Conservation (phyloP, 2,888 invertebrate species). For the Scrobipalpa atriplicella region DNA sequence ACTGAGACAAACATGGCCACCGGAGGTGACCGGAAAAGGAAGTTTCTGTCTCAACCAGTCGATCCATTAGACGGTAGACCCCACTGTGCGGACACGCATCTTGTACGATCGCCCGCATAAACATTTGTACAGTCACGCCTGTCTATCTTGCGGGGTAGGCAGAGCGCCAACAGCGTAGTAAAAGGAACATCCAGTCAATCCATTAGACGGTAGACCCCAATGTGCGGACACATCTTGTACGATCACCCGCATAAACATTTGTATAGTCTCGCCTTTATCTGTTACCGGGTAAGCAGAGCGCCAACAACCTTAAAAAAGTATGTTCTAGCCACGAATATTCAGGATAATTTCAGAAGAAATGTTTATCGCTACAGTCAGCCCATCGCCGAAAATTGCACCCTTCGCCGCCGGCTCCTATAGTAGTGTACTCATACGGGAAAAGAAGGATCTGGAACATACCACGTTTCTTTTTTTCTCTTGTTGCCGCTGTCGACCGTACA, state of each 20-base stretch:
- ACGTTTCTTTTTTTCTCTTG: background rate
- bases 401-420: no score
- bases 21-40: slow-evolving; percentile 16
- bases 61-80: slow-evolving; percentile 6
- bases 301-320: no score
- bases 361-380: no score
- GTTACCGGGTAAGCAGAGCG: no score
- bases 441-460: no score
- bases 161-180: no score
- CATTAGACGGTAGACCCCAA: slow-evolving; percentile 4
- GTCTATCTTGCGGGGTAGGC: no score
- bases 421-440: no score
- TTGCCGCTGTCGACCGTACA: background rate
- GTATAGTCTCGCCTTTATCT: no score
- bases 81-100: background rate
- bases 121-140: background rate
- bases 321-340: no score
- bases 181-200: background rate
- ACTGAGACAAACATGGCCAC: slow-evolving; percentile 4
- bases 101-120: background rate
- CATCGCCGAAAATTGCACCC: no score
- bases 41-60: slow-evolving; percentile 9
- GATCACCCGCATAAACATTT: background rate
- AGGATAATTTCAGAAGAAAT: no score
- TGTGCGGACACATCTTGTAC: background rate